phyloP scores from a whole-genome alignment of 2,888 invertebrate species.

The Ectropis crepuscularia region DNA sequence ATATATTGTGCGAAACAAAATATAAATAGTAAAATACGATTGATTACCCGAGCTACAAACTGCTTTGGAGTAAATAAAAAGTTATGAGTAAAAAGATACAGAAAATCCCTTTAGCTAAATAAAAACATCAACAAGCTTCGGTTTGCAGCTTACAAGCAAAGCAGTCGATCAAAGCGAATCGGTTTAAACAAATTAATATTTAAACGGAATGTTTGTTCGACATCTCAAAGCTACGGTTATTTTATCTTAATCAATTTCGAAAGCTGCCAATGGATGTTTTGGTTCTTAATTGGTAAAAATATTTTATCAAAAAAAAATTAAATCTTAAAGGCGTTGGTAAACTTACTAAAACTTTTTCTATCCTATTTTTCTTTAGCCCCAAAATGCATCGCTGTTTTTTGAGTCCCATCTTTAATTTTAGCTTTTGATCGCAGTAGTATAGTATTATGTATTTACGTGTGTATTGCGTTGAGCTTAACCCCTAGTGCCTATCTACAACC shows the following conservation, averaged over 20 bases:
- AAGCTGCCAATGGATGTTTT: conserved; percentile 31
- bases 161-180: conserved; percentile 34
- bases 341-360: no score
- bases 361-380: no score
- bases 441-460: no score
- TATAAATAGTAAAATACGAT: not conserved
- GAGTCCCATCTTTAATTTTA: no score
- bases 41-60: not conserved
- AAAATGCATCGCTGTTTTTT: no score
- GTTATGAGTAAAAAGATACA: conserved; percentile 3
- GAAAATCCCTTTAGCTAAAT: conserved; percentile 20
- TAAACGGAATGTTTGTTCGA: conserved; percentile 30
- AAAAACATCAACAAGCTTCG: conserved; percentile 29
- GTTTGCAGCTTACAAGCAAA: conserved; percentile 20
- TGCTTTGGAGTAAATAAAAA: conserved; percentile 3
- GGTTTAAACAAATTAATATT: conserved; percentile 36
- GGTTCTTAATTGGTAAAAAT: conserved; percentile 48
- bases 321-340: not conserved
- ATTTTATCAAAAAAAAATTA: not conserved
- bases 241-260: conserved; percentile 42
- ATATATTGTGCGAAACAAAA: not conserved
- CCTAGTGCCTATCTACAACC: no score
- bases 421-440: no score
- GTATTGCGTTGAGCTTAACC: no score
- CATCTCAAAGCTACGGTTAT: conserved; percentile 38